Base-by-base conservation (phyloP, 1,140 invertebrate genomes). In the Drosophila eugracilis region DNA sequence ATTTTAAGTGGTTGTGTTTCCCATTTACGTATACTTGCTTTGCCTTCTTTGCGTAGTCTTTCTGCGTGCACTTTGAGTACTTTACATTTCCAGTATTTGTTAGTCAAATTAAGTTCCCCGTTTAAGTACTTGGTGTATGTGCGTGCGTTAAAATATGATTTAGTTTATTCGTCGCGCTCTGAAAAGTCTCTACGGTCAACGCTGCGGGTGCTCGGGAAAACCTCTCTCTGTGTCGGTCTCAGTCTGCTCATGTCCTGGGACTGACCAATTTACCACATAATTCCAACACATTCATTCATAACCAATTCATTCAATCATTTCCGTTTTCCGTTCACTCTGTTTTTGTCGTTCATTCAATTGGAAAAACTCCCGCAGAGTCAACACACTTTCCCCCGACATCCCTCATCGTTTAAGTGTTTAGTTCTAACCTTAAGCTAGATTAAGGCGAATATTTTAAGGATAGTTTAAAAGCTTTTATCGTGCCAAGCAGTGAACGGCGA, bases 391-490 rank as follows among this genome's bases (percentile, higher is more conserved):
- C 30, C 19, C 14, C 5, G 14, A 41, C n/a, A 32, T 4, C 12
- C 9, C 22, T 12, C 41, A 73, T 52, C 15, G 37, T 39, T 26
- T 50, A 53, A 34, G 28, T 28, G 32, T 54, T 54, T 73, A 72
- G 30, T 34, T 26, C 54, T 48, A 63, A 55, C 30, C 45, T 49
- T 75, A 75, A 66, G 50, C 34, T 54, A 62, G 22, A 30, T 26
- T 72, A 62, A 49, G 42, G 19, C 15, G 39, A 42, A 41, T 75
- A 50, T 45, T 75, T 75, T 65, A 74, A 55, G 42, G 44, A 74
- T 65, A 54, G 49, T 73, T 73, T 39, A 14, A 65, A 49, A 47
- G 50, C 62, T 75, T 75, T 75, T 75, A 45, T 52, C 37, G 44
- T 32, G 53, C 24, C 53, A 70, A 70, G 49, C 30, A 39, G 26